Percentiles rank a stretch among this genome's conserved stretches.
Conservation (phyloP, 2,797 vertebrate genomes). For the Pygocentrus nattereri region DNA sequence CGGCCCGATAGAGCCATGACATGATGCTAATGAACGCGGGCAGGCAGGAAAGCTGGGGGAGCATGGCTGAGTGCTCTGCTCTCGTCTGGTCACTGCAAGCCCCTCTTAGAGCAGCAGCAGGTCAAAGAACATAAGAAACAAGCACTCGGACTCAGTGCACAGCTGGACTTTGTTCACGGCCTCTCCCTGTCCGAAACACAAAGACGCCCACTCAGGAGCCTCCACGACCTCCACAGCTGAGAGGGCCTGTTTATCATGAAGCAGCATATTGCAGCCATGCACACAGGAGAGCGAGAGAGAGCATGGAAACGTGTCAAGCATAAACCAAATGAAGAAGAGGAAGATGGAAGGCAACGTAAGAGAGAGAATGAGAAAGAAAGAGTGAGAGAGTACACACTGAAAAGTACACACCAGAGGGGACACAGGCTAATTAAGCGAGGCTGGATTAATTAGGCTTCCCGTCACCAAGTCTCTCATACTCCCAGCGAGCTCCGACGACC, state of each 20-base stretch:
- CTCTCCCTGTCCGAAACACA: constrained; percentile 59
- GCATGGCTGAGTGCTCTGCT: not conserved
- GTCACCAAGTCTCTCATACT: constrained; percentile 70
- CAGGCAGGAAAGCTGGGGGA: not conserved
- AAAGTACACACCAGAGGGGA: constrained; percentile 66
- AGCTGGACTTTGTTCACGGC: constrained; percentile 72
- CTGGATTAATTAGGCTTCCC: constrained; percentile 78
- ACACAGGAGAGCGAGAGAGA: constrained; percentile 32
- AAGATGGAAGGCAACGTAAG: constrained; percentile 42
- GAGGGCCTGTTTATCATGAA: constrained; percentile 74
- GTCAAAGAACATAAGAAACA: not conserved
- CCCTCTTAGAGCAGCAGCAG: constrained; percentile 13
- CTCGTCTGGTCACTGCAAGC: not conserved
- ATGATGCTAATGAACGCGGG: not conserved
- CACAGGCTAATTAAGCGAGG: constrained; percentile 77
- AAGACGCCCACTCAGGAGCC: constrained; percentile 64
- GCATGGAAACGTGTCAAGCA: constrained; percentile 22
- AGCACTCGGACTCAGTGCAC: constrained; percentile 57
- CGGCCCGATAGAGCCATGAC: not conserved
- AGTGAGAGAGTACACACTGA: constrained; percentile 46
- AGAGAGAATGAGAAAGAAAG: not conserved
- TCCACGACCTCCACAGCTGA: constrained; percentile 54
- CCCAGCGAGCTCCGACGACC: constrained; percentile 70
- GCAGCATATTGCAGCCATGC: constrained; percentile 72
- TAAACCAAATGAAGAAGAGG: constrained; percentile 37